phyloP scores from a whole-genome alignment of 2,888 invertebrate genomes.

The Ypsolopha scabrella region DNA sequence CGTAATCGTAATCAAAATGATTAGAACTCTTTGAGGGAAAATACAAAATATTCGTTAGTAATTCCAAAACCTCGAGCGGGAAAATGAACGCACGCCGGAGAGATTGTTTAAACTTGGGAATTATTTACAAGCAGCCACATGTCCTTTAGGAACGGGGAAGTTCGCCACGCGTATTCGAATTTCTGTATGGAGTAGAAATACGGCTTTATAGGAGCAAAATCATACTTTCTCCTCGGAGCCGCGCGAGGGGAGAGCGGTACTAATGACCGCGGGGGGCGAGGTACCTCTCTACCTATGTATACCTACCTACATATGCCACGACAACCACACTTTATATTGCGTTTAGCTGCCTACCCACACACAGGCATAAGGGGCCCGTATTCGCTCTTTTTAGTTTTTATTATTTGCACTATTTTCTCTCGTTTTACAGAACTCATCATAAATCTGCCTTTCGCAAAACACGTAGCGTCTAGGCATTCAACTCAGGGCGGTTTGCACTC shows the following conservation, averaged over 20 bases:
- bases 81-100: slow-evolving; percentile 52
- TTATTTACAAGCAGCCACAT: slow-evolving; percentile 59
- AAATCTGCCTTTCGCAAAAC: neutral
- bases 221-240: slow-evolving; percentile 63
- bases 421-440: slow-evolving; percentile 23
- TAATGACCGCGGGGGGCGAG: slow-evolving; percentile 71
- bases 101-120: slow-evolving; percentile 62
- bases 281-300: slow-evolving; percentile 47
- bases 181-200: slow-evolving; percentile 71
- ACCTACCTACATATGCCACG: slow-evolving; percentile 36
- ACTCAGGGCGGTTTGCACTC: too few relatives aligned
- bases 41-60: too few relatives aligned
- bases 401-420: slow-evolving; percentile 57
- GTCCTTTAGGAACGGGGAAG: slow-evolving; percentile 61
- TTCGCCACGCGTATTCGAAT: slow-evolving; percentile 62
- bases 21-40: too few relatives aligned
- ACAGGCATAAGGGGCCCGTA: slow-evolving; percentile 36
- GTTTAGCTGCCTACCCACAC: slow-evolving; percentile 66
- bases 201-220: slow-evolving; percentile 71
- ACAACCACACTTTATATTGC: slow-evolving; percentile 69
- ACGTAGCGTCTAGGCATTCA: neutral
- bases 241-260: slow-evolving; percentile 49
- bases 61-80: slow-evolving; percentile 11
- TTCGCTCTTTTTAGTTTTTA: slow-evolving; percentile 54
- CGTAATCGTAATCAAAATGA: neutral